Percentiles rank a stretch among this genome's conserved stretches.
phyloP scores from a whole-genome alignment of 37 sponge, comb jelly and placozoan species.

The Haliclona indistincta region DNA sequence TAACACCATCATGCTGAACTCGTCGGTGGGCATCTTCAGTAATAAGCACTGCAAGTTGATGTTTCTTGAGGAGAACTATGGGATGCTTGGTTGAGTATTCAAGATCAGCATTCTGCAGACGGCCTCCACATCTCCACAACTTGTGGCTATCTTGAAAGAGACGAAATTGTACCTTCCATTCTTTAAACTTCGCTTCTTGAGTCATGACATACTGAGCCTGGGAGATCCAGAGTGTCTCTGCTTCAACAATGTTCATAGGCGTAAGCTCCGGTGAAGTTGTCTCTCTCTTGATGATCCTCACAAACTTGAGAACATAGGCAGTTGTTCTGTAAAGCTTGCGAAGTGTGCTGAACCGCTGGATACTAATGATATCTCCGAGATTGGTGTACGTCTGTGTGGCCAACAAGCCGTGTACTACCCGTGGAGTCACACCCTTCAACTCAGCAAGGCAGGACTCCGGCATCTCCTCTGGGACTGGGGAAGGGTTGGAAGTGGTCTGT shows the following conservation, averaged over 20 bases:
- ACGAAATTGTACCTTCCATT: background rate
- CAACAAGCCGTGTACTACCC: too few species aligned
- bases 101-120: constrained; percentile 2
- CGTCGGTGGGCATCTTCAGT: too few species aligned
- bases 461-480: too few species aligned
- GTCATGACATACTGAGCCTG: background rate
- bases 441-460: too few species aligned
- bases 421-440: too few species aligned
- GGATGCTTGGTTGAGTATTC: too few species aligned
- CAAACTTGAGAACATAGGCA: background rate
- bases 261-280: background rate
- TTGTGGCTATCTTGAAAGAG: background rate
- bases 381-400: too few species aligned
- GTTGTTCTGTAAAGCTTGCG: too few species aligned
- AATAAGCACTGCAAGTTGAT: background rate
- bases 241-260: background rate
- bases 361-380: too few species aligned
- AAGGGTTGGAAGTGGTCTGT: too few species aligned
- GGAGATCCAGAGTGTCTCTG: background rate
- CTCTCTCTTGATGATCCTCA: background rate
- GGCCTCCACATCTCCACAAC: constrained; percentile 19
- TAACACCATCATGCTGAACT: background rate
- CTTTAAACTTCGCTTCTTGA: background rate
- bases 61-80: background rate
- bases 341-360: too few species aligned